Conservation (phyloP, 23 tunicate species). For the Oikopleura dioica region DNA sequence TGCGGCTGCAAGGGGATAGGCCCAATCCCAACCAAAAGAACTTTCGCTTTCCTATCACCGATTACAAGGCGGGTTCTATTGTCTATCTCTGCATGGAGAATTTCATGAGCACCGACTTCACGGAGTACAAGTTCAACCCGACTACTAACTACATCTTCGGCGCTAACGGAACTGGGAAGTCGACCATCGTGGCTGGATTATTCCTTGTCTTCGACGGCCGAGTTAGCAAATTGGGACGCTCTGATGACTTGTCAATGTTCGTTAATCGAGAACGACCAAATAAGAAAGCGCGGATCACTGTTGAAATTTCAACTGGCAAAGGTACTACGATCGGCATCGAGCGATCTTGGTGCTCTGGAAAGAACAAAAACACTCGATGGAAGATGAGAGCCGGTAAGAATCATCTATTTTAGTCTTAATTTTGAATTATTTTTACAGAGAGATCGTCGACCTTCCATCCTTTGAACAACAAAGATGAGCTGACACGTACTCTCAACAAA, state of each 20-base stretch:
- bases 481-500: too few relatives aligned
- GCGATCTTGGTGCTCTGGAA: too few relatives aligned
- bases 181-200: slow-evolving; percentile 63
- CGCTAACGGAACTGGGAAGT: slow-evolving; percentile 88
- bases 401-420: too few relatives aligned
- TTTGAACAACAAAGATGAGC: too few relatives aligned
- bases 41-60: too few relatives aligned
- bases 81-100: not conserved
- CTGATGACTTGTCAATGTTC: not conserved
- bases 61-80: not conserved
- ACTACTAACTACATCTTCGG: slow-evolving; percentile 55
- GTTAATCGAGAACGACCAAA: not conserved
- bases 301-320: not conserved
- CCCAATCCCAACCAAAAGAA: too few relatives aligned
- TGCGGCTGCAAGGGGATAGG: too few relatives aligned
- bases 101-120: slow-evolving; percentile 2
- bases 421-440: too few relatives aligned
- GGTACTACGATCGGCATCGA: not conserved
- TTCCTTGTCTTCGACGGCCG: slow-evolving; percentile 48
- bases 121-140: slow-evolving; percentile 34
- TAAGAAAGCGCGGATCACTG: not conserved
- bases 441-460: too few relatives aligned
- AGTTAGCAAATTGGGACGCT: not conserved
- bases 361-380: too few relatives aligned
- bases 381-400: too few relatives aligned